Conservation (phyloP, 2,113 vertebrate species). For the Stercorarius parasiticus region DNA sequence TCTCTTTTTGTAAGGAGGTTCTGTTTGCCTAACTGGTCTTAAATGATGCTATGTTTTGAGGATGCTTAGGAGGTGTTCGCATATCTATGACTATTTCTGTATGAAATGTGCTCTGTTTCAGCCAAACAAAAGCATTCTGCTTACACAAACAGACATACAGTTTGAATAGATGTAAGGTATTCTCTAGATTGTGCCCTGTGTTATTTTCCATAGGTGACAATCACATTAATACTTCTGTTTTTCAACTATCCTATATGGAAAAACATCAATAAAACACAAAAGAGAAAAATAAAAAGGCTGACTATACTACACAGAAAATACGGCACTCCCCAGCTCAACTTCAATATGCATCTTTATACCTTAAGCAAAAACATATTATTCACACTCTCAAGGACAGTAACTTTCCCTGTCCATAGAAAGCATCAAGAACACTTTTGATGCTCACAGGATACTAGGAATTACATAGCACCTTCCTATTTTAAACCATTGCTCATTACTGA, state of each 20-base stretch:
- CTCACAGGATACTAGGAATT: neutral
- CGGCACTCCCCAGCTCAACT: neutral
- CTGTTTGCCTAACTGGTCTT: neutral
- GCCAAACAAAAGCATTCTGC: neutral
- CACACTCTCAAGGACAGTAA: neutral
- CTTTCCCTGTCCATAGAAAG: neutral
- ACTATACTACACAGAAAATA: neutral
- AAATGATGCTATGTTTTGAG: neutral
- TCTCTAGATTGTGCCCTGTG: neutral
- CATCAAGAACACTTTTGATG: neutral
- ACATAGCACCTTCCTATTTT: neutral
- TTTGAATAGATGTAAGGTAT: neutral
- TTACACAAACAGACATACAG: neutral
- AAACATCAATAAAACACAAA: neutral
- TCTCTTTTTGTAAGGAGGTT: neutral
- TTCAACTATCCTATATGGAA: neutral
- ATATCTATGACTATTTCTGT: neutral
- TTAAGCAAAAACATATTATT: neutral
- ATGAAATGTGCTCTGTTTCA: neutral
- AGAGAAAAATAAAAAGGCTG: neutral
- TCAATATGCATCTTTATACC: neutral
- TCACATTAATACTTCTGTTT: neutral
- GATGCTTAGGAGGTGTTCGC: neutral
- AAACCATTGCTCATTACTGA: neutral
- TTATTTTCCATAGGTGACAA: neutral